Conservation (phyloP, 1,140 invertebrate species). For the Heterodera schachtii region DNA sequence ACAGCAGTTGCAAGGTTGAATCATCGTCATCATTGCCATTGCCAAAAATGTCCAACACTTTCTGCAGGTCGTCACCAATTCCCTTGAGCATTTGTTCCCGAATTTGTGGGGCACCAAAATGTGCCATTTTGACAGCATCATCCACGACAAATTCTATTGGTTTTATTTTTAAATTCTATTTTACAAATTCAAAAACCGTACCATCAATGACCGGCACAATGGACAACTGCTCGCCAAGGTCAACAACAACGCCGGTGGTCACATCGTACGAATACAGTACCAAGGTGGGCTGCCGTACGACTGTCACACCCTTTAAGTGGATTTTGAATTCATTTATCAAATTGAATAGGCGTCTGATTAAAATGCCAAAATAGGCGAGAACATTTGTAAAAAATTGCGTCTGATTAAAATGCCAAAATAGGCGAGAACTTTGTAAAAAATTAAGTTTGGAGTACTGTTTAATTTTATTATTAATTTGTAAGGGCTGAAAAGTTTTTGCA, state of each 20-base stretch:
- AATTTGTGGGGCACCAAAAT: constrained; percentile 71
- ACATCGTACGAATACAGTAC: constrained; percentile 73
- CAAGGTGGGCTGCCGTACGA: constrained; percentile 72
- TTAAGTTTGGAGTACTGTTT: too few species aligned
- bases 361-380: too few species aligned
- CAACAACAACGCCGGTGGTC: constrained; percentile 73
- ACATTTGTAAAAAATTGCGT: too few species aligned
- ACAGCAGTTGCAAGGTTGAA: constrained; percentile 67
- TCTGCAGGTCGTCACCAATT: constrained; percentile 42
- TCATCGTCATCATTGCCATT: constrained; percentile 61
- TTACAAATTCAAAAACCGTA: constrained; percentile 35
- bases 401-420: too few species aligned
- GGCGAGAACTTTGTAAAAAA: too few species aligned
- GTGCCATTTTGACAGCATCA: constrained; percentile 61
- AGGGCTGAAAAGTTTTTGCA: too few species aligned
- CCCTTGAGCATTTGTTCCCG: constrained; percentile 67
- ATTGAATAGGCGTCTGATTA: too few species aligned
- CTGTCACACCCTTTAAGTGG: constrained; percentile 69
- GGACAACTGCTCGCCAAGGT: constrained; percentile 73
- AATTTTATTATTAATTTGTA: too few species aligned
- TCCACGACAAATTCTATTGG: constrained; percentile 64
- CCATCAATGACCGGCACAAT: constrained; percentile 73
- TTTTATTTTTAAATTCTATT: too few species aligned
- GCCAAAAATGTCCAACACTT: constrained; percentile 2
- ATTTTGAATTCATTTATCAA: constrained; percentile 65